Percentiles rank a stretch among this genome's conserved stretches.
These are phyloP conservation scores for Danaus melanippus DNA, from an alignment of 1,140 invertebrate genomes.

Conservation along the genomic window DNA sequence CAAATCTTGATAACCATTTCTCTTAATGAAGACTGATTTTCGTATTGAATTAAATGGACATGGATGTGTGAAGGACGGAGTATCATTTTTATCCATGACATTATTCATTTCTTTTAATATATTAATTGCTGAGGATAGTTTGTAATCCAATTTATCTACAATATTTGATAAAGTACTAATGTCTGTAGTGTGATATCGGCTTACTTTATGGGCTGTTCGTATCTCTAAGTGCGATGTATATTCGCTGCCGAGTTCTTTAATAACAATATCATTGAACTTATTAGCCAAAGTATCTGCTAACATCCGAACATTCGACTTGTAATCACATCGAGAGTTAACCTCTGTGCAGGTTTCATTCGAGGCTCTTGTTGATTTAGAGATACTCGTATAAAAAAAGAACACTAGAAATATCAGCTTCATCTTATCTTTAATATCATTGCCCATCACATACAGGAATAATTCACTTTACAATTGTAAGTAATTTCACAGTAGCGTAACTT, in stretches of 20 bases:
- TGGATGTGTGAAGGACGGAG: slow-evolving; percentile 65
- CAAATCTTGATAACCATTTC: slow-evolving; percentile 46
- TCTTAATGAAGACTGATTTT: slow-evolving; percentile 61
- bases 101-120: slow-evolving; percentile 57
- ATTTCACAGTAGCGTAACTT: slow-evolving; percentile 1
- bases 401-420: slow-evolving; percentile 55
- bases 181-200: slow-evolving; percentile 40
- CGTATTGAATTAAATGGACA: slow-evolving; percentile 66
- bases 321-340: slow-evolving; percentile 44
- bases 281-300: slow-evolving; percentile 47
- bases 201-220: slow-evolving; percentile 48
- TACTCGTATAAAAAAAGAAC: slow-evolving; percentile 33
- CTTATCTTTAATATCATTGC: slow-evolving; percentile 45
- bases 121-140: slow-evolving; percentile 51
- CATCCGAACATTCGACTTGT: slow-evolving; percentile 44
- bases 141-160: slow-evolving; percentile 52
- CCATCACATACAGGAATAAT: slow-evolving; percentile 28
- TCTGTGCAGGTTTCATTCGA: slow-evolving; percentile 52
- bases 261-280: slow-evolving; percentile 53
- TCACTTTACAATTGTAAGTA: slow-evolving; percentile 14
- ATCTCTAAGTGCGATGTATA: slow-evolving; percentile 54
- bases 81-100: slow-evolving; percentile 39
- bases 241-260: slow-evolving; percentile 56
- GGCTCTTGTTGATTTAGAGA: slow-evolving; percentile 27
- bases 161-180: slow-evolving; percentile 43